Evolutionary conservation across 2,888 invertebrate species (phyloP).

Genomic region (Drosophila pegasa): DNA sequence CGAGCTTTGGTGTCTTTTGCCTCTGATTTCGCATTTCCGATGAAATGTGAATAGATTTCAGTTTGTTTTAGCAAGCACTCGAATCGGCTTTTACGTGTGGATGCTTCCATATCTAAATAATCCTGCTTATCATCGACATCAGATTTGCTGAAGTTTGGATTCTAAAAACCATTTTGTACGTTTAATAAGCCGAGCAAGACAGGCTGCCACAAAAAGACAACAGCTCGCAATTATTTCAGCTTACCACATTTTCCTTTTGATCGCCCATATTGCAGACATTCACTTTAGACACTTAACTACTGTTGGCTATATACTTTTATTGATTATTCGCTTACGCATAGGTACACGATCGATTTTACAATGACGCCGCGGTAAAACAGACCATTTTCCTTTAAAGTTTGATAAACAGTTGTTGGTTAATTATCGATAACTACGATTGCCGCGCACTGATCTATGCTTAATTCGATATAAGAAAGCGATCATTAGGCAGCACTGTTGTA

Average conservation of each 20-base stretch:
- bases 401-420: not conserved
- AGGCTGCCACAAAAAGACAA: not conserved
- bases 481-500: not conserved
- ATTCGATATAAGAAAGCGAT: not conserved
- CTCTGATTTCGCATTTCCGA: constrained; percentile 92
- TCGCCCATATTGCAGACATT: constrained; percentile 87
- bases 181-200: too few relatives aligned
- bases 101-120: constrained; percentile 91
- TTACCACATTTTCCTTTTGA: constrained; percentile 90
- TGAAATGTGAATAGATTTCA: constrained; percentile 99
- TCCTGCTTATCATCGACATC: constrained; percentile 88
- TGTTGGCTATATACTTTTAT: not conserved
- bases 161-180: not conserved
- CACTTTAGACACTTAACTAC: constrained; percentile 62
- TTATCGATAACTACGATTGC: constrained; percentile 5
- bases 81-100: constrained; percentile 96
- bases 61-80: constrained; percentile 98
- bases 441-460: not conserved
- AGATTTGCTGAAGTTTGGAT: constrained; percentile 5
- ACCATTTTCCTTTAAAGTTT: not conserved
- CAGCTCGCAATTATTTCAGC: constrained; percentile 49
- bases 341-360: not conserved
- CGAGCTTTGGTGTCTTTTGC: constrained; percentile 83
- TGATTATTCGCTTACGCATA: not conserved
- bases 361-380: not conserved